Base-by-base conservation (phyloP, 2,797 vertebrate species). In the Calcarius lapponicus region DNA sequence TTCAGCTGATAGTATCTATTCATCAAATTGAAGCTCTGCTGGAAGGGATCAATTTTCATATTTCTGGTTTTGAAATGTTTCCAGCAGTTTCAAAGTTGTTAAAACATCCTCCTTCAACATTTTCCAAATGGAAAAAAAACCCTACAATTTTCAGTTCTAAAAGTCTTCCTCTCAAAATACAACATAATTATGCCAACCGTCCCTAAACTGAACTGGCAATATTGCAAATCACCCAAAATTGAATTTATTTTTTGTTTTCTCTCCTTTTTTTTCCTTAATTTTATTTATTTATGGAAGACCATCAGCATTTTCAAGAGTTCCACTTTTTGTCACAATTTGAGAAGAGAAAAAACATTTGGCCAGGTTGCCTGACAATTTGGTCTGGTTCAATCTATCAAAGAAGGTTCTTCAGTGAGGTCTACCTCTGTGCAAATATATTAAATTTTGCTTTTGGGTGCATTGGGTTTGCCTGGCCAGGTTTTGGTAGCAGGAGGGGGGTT, bases 1-100 rank as follows among this genome's bases (percentile, higher is more conserved):
- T 95, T 90, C 73, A 62, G 38, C 54, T 95, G 86, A 85, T 94
- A 80, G 70, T 91, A 89, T 94, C 94, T 94, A 80, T 92, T 95
- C 45, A 89, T 94, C 76, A 90, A 72, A 86, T 66, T 88, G 73
- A 88, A 88, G 70, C 85, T 93, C 65, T 66, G 62, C 80, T 94
- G 62, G 54, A 95, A 92, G 61, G 87, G 74, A 92, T 94, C 92
- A 82, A 34, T 88, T 95, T 94, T 94, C n/a, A 6, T 92, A 84
- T 83, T 86, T 90, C 76, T 91, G 28, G 6, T 90, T 92, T 92
- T 86, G 61, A 92, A 93, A 90, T 81, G 28, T 90, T 95, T 88
- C 71, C 64, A 91, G 62, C 17, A 66, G 31, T 65, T 93, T 84
- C 48, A 36, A 73, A 91, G 71, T 80, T 95, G 51, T 87, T 92